Evolutionary conservation across 2,888 invertebrate species (phyloP), one percentile per base, ranked within the genome.

Genomic region (Lathronympha strigana): DNA sequence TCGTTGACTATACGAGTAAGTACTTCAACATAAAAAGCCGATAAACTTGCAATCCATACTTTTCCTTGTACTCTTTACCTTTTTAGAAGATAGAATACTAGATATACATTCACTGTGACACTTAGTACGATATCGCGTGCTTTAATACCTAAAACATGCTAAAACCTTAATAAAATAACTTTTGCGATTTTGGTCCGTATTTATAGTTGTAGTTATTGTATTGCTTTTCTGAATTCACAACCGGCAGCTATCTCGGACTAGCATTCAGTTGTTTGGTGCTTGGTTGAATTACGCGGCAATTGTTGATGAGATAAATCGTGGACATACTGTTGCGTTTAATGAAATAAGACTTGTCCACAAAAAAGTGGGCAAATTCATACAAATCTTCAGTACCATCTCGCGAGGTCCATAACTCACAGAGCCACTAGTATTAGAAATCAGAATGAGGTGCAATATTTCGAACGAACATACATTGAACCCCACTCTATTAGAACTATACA

Each of bases 191-290:
- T 53, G 50, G 19, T 28, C 23, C 25, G 15, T 15, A 21, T 13
- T n/a, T 23, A 50, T 43, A 17, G 49, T 55, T 45, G 63, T 33
- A 17, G 47, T n/a, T n/a, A n/a, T n/a, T n/a, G 19, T 36, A 57
- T 63, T 63, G 57, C 63, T 43, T 63, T 63, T 57, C 23, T n/a
- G 40, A 50, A 57, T 63, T 33, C 45, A 50, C 57, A 63, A 63
- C 17, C 19, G 38, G 45, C 25, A 36, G 36, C 45, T 62, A 55
- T 62, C 62, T 62, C 38, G 36, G n/a, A 8, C 47, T 28, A 13
- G 40, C 33, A 50, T 63, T 63, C 57, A 63, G 50, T 63, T 53
- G 53, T 63, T 63, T 23, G 15, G 8, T 49, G 40, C 50, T 17
- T 11, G 13, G 33, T 45, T 13, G 51, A 58, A 43, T 58, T 36